Conservation (phyloP, 2,888 invertebrate species). For the Entomobrya proxima region DNA sequence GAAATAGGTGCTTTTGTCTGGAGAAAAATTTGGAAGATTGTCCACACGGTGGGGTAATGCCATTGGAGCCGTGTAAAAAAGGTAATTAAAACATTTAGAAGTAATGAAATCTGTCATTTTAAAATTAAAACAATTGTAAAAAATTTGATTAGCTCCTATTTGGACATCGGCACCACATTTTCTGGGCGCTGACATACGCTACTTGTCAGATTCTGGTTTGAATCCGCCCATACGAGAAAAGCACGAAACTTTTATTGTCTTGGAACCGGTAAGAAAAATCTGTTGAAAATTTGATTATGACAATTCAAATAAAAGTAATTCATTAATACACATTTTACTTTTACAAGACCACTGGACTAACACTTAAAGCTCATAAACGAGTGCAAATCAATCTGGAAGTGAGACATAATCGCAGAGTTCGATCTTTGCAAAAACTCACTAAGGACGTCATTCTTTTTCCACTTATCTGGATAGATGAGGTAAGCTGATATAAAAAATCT, state of each 20-base stretch:
- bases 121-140: background rate
- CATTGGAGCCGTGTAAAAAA: conserved; percentile 54
- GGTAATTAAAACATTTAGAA: background rate
- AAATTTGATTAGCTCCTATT: conserved; percentile 30
- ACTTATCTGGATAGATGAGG: conserved; percentile 49
- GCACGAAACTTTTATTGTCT: conserved; percentile 50
- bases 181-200: background rate
- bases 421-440: background rate
- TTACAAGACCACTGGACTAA: conserved; percentile 39
- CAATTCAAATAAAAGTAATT: no score
- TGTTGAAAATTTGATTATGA: no score
- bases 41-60: conserved; percentile 56
- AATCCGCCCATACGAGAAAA: background rate
- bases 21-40: background rate
- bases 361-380: conserved; percentile 40
- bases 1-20: conserved; percentile 44
- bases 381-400: conserved; percentile 49
- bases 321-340: background rate
- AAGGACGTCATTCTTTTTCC: conserved; percentile 35
- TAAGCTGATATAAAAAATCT: background rate
- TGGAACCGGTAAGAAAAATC: conserved; percentile 49
- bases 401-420: background rate
- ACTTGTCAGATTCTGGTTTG: background rate
- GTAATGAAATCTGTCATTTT: background rate
- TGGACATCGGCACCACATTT: background rate